These are phyloP conservation scores for Sebastes wilsoni DNA, from an alignment of 2,797 vertebrate genomes.

Conservation along the genomic window DNA sequence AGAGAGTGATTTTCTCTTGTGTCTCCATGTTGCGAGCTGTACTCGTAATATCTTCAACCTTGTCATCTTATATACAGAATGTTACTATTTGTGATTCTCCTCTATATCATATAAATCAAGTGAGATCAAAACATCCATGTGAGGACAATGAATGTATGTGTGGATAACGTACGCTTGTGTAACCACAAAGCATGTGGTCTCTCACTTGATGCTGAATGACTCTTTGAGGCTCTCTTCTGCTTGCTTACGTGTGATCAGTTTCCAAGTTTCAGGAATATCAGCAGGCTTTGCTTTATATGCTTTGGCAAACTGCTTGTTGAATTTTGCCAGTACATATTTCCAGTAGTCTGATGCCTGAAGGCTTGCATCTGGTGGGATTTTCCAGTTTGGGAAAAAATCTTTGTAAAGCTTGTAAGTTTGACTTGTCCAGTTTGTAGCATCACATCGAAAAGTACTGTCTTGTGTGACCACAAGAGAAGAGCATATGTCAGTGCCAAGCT, in stretches of 20 bases:
- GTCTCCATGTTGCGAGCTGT: too few relatives aligned
- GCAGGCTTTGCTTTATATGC: conserved; percentile 36
- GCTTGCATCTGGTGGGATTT: conserved; percentile 67
- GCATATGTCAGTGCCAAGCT: conserved; percentile 50
- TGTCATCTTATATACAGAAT: background rate
- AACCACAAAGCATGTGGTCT: background rate
- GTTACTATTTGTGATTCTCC: background rate
- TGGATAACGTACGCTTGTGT: background rate
- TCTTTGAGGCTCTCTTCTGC: conserved; percentile 63
- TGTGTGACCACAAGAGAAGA: too few relatives aligned
- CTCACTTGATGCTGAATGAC: conserved; percentile 37
- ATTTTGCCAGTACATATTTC: conserved; percentile 76
- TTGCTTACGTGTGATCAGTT: background rate
- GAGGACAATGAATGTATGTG: background rate
- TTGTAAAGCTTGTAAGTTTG: conserved; percentile 67
- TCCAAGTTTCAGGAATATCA: conserved; percentile 55
- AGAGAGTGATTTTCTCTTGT: too few relatives aligned
- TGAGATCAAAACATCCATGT: background rate
- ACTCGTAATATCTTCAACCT: background rate
- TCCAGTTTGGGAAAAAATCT: conserved; percentile 71
- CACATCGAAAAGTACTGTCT: too few relatives aligned
- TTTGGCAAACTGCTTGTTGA: conserved; percentile 63
- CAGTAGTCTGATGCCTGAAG: conserved; percentile 78
- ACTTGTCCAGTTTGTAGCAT: too few relatives aligned
- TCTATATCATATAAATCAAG: background rate